These are phyloP conservation scores for Itoplectis maculator DNA, from an alignment of 2,888 invertebrate species.

Conservation along the genomic window DNA sequence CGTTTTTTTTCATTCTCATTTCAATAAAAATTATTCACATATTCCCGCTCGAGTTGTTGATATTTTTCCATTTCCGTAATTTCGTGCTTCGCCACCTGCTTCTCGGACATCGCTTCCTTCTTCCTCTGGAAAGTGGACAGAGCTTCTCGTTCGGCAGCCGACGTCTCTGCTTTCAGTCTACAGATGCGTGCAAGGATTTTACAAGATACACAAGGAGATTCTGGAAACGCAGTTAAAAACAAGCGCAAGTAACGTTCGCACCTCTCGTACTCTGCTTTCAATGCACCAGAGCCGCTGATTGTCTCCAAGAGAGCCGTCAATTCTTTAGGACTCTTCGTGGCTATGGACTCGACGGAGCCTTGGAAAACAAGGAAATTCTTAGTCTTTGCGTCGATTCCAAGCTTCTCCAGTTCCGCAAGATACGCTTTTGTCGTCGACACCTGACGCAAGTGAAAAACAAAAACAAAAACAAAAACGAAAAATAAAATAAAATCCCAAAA, in stretches of 20 bases:
- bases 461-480: slow-evolving; percentile 88
- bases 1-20: too few relatives aligned
- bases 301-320: slow-evolving; percentile 98
- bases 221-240: too few relatives aligned
- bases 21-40: slow-evolving; percentile 87
- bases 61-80: slow-evolving; percentile 95
- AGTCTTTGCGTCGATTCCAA: slow-evolving; percentile 99
- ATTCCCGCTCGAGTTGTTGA: slow-evolving; percentile 95
- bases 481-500: slow-evolving; percentile 66
- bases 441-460: too few relatives aligned
- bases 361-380: slow-evolving; percentile 99
- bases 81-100: slow-evolving; percentile 88
- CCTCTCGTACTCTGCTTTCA: slow-evolving; percentile 97
- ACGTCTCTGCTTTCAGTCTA: slow-evolving; percentile 95
- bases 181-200: too few relatives aligned
- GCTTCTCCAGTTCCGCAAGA: slow-evolving; percentile 93
- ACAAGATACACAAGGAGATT: too few relatives aligned
- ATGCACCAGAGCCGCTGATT: slow-evolving; percentile 97
- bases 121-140: slow-evolving; percentile 99
- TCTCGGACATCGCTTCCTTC: slow-evolving; percentile 98
- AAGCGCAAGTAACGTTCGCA: too few relatives aligned
- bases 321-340: slow-evolving; percentile 99
- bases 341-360: slow-evolving; percentile 99
- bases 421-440: slow-evolving; percentile 90
- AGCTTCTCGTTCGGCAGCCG: slow-evolving; percentile 98